phyloP scores from a whole-genome alignment of 2,888 invertebrate genomes.

The Standfussiana lucernea region DNA sequence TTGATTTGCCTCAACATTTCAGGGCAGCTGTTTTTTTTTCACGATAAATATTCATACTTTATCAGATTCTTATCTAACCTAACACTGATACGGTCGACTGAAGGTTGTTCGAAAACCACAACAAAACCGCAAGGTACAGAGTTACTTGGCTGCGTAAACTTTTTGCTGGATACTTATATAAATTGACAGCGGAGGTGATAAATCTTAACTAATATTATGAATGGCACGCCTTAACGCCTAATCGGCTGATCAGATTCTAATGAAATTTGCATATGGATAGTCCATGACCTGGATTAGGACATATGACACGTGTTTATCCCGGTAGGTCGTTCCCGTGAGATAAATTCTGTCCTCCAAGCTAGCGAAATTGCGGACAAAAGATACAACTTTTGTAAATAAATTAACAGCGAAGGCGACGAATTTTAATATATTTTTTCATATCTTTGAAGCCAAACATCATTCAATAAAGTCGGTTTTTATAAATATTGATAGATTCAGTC shows the following conservation, averaged over 20 bases:
- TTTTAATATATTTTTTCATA: neutral
- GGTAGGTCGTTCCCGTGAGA: neutral
- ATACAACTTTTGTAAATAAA: neutral
- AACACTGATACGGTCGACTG: conserved; percentile 31
- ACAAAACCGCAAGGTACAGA: conserved; percentile 56
- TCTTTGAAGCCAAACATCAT: conserved; percentile 12
- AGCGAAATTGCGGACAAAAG: neutral
- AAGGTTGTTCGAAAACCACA: conserved; percentile 65
- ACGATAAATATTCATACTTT: conserved; percentile 36
- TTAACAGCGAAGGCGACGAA: neutral
- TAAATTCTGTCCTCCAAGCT: neutral
- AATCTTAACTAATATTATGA: neutral
- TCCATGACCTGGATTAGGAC: neutral
- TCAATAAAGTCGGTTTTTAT: neutral
- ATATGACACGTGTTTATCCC: neutral
- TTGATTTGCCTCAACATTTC: conserved; percentile 38
- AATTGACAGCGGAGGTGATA: neutral
- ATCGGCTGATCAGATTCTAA: neutral
- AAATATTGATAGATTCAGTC: conserved; percentile 31
- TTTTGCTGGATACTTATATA: conserved; percentile 25
- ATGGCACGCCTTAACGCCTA: neutral
- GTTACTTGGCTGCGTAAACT: conserved; percentile 49
- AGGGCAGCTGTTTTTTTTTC: conserved; percentile 13
- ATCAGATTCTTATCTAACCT: conserved; percentile 57
- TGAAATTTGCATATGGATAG: neutral